A percentile compares a stretch with the other conserved stretches of the same genome.
These are phyloP conservation scores for Origma solitaria DNA, from an alignment of 2,113 vertebrate species.

Conservation along the genomic window DNA sequence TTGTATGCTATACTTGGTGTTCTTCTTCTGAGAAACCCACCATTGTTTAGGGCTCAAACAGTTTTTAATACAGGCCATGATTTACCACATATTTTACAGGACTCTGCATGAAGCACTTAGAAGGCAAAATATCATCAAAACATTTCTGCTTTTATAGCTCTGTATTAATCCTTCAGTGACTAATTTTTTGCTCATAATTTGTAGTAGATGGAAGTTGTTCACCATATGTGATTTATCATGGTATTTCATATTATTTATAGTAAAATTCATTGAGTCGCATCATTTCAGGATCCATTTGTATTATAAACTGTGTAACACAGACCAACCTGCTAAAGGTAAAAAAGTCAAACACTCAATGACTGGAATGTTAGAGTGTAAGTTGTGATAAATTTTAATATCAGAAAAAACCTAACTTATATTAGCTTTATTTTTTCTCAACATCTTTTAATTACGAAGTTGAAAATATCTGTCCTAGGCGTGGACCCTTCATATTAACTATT, in stretches of 20 bases:
- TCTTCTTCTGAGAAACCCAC: neutral
- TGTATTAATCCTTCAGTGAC: neutral
- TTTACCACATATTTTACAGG: neutral
- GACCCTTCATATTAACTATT: neutral
- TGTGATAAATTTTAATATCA: neutral
- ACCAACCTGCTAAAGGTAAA: neutral
- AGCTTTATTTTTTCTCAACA: neutral
- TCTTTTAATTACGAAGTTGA: neutral
- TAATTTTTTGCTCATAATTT: neutral
- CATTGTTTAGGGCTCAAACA: rapidly evolving
- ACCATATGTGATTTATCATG: neutral
- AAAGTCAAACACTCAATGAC: neutral
- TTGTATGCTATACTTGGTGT: neutral
- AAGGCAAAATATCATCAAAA: neutral
- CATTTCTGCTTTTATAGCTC: neutral
- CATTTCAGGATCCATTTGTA: neutral
- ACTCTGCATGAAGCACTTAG: neutral
- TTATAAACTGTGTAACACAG: neutral
- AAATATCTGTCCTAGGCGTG: neutral
- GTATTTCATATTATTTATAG: neutral
- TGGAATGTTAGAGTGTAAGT: neutral
- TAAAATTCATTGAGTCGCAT: neutral
- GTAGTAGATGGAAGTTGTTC: neutral
- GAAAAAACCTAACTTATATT: neutral
- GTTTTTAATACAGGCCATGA: neutral